Base-by-base conservation (phyloP, 2,113 vertebrate genomes). In the Colinus virginianus region DNA sequence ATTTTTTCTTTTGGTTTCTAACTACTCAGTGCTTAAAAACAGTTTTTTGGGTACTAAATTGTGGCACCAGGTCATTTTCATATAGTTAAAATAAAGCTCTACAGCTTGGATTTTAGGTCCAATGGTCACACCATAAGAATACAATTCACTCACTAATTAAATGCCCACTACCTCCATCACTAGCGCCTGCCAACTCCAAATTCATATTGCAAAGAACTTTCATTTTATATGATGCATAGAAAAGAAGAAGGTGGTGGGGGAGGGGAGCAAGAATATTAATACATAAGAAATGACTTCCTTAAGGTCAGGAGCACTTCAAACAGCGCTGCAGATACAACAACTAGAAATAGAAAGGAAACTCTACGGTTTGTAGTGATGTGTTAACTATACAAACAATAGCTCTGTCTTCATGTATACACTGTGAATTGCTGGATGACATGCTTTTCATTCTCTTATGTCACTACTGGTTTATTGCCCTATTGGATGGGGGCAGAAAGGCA, bases 81-180 rank as follows among this genome's bases (percentile, higher is more conserved):
- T 93, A 96, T 48, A 96, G 93, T 88, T 86, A 90, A 94, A 95
- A 93, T 92, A 93, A 93, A 95, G 91, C 61, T 85, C 61, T 90
- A 70, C 86, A 90, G 90, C 94, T 95, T 86, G 81, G 87, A 58
- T 92, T 77, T 79, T 78, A 91, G 84, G 90, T 79, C 91, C 90
- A 92, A 30, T 82, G 81, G 78, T 92, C 88, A 93, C 90, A 85
- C 92, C 45, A 19, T 36, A 90, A 83, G 90, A 97, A 85, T 68
- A 93, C 90, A 87, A 96, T 92, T 95, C 87, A 87, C 90, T 95
- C 87, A 85, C 66, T 96, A 95, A 96, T 95, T 96, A 97, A 93
- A 94, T 78, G 68, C 84, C 72, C 71, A 34, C 90, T 90, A 70
- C 70, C 46, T 83, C 90, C 46, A 81, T 86, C 81, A 82, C 61